These are phyloP conservation scores for Ptychoptera albimana DNA, from an alignment of 2,888 invertebrate genomes.

Conservation along the genomic window DNA sequence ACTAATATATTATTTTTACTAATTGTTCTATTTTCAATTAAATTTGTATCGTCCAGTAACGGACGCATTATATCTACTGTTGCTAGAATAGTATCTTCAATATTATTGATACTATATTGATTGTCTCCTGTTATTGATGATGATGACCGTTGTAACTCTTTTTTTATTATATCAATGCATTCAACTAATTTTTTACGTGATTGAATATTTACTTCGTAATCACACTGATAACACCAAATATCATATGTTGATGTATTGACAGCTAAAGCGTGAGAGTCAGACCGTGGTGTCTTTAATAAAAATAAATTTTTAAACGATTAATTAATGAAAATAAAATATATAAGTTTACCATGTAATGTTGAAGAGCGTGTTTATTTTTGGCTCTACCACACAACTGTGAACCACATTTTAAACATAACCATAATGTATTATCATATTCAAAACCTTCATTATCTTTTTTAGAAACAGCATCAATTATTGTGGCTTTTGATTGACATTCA, in stretches of 20 bases:
- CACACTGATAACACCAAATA: slow-evolving; percentile 68
- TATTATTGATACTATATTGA: slow-evolving; percentile 14
- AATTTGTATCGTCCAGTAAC: slow-evolving; percentile 7
- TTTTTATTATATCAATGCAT: slow-evolving; percentile 56
- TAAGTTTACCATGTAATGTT: slow-evolving; percentile 42
- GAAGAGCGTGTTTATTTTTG: slow-evolving; percentile 51
- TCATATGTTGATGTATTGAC: slow-evolving; percentile 55
- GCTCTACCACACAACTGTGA: slow-evolving; percentile 56
- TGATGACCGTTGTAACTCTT: slow-evolving; percentile 28
- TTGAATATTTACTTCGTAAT: slow-evolving; percentile 44
- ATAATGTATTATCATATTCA: slow-evolving; percentile 38
- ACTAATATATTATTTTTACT: neutral
- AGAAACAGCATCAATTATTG: slow-evolving; percentile 32
- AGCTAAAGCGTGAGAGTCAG: slow-evolving; percentile 58
- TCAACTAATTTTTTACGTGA: slow-evolving; percentile 52
- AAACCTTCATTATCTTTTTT: slow-evolving; percentile 25
- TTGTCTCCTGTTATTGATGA: neutral
- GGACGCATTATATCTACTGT: slow-evolving; percentile 17
- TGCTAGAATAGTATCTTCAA: slow-evolving; percentile 19
- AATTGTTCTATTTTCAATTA: neutral
- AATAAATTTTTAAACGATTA: neutral
- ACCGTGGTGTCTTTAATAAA: slow-evolving; percentile 42
- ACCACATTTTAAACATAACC: slow-evolving; percentile 74
- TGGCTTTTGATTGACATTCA: slow-evolving; percentile 38
- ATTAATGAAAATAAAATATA: neutral